Evolutionary conservation across 1,140 invertebrate genomes (phyloP).

Genomic region (Drosophila cardini): DNA sequence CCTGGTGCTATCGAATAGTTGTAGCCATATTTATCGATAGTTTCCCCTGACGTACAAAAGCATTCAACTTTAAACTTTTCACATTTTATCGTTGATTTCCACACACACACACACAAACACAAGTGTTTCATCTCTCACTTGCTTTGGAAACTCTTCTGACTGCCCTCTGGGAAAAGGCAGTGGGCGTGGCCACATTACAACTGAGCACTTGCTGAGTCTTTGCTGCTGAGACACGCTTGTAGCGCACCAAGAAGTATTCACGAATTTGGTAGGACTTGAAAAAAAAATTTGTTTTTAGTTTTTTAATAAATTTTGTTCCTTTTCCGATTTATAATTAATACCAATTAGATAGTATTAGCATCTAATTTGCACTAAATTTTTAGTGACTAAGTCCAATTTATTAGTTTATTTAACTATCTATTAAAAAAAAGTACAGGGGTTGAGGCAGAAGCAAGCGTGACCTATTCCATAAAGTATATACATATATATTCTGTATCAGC

Average conservation of each 20-base stretch:
- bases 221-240: constrained; percentile 26
- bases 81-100: constrained; percentile 4
- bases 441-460: too few species aligned
- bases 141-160: too few species aligned
- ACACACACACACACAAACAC: not conserved
- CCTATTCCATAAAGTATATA: too few species aligned
- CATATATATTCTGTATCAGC: too few species aligned
- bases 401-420: too few species aligned
- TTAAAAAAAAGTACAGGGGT: too few species aligned
- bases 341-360: too few species aligned
- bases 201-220: constrained; percentile 46
- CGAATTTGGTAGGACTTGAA: not conserved
- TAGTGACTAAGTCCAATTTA: too few species aligned
- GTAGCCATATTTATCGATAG: constrained; percentile 30
- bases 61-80: not conserved
- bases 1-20: constrained; percentile 29
- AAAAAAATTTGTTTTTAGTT: not conserved
- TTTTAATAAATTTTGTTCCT: too few species aligned
- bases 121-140: not conserved
- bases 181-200: constrained; percentile 43
- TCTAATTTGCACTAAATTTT: too few species aligned
- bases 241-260: not conserved
- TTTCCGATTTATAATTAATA: too few species aligned
- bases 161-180: constrained; percentile 17
- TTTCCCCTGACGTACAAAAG: not conserved